Conservation (phyloP, 2,888 invertebrate genomes). For the Spilosoma lubricipeda region DNA sequence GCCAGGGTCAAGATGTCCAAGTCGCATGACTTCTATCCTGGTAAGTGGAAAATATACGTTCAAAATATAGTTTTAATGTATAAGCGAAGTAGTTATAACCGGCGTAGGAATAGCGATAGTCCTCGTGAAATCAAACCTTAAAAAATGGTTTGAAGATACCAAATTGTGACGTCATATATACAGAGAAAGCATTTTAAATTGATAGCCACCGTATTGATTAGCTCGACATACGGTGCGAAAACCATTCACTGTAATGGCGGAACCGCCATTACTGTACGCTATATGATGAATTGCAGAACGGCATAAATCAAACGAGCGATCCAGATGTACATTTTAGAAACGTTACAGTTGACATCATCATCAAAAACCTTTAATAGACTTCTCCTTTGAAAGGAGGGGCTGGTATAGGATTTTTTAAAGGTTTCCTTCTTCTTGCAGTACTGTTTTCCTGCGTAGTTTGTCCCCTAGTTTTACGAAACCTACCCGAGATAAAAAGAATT, state of each 20-base stretch:
- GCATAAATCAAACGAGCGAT: conserved; percentile 14
- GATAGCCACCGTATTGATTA: background rate
- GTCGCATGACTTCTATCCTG: conserved; percentile 99
- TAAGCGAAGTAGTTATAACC: too few species aligned
- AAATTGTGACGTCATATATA: background rate
- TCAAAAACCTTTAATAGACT: too few species aligned
- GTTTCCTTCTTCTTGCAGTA: too few species aligned
- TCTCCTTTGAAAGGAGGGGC: too few species aligned
- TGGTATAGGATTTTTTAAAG: too few species aligned
- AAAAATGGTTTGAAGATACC: background rate
- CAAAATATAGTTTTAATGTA: background rate
- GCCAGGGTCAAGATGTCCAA: conserved; percentile 99
- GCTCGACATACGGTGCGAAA: background rate
- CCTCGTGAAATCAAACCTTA: background rate
- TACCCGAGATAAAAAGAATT: too few species aligned
- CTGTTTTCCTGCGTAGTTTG: too few species aligned
- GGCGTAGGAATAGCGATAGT: too few species aligned
- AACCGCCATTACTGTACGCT: conserved; percentile 1
- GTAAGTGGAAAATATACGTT: conserved; percentile 84
- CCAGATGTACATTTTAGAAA: background rate
- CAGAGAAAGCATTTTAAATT: background rate
- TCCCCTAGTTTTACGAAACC: too few species aligned
- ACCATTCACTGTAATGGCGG: background rate
- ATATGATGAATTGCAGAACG: background rate
- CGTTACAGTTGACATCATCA: background rate